phyloP scores from a whole-genome alignment of 1,140 invertebrate species.

The Copidosoma floridanum region DNA sequence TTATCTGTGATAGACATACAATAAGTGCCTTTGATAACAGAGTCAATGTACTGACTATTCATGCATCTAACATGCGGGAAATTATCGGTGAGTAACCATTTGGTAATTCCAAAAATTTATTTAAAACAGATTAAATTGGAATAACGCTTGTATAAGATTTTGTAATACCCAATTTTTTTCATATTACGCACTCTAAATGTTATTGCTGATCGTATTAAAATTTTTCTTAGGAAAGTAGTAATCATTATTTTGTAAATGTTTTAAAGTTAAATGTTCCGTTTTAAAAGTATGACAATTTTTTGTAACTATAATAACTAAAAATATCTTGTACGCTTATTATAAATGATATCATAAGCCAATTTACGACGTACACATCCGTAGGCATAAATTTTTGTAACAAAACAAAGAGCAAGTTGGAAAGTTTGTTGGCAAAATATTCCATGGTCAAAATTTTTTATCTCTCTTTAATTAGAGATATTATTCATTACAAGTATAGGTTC shows the following conservation, averaged over 20 bases:
- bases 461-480: too few relatives aligned
- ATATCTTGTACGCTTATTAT: too few relatives aligned
- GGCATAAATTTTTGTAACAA: too few relatives aligned
- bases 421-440: too few relatives aligned
- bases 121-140: conserved; percentile 13
- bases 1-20: conserved; percentile 10
- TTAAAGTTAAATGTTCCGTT: neutral
- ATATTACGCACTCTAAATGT: neutral
- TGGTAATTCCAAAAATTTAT: conserved; percentile 23
- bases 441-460: too few relatives aligned
- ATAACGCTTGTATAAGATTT: neutral
- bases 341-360: too few relatives aligned
- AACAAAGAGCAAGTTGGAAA: too few relatives aligned
- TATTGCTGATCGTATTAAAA: neutral
- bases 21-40: conserved; percentile 9
- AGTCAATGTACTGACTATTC: neutral
- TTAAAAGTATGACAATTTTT: too few relatives aligned
- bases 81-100: conserved; percentile 7
- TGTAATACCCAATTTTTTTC: neutral
- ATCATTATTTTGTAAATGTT: neutral
- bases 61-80: neutral
- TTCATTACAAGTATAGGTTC: too few relatives aligned
- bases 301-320: too few relatives aligned
- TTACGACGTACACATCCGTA: too few relatives aligned
- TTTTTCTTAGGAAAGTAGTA: neutral